Evolutionary conservation across 2,113 vertebrate genomes (phyloP).

Genomic region (Genyomyrus donnyi): DNA sequence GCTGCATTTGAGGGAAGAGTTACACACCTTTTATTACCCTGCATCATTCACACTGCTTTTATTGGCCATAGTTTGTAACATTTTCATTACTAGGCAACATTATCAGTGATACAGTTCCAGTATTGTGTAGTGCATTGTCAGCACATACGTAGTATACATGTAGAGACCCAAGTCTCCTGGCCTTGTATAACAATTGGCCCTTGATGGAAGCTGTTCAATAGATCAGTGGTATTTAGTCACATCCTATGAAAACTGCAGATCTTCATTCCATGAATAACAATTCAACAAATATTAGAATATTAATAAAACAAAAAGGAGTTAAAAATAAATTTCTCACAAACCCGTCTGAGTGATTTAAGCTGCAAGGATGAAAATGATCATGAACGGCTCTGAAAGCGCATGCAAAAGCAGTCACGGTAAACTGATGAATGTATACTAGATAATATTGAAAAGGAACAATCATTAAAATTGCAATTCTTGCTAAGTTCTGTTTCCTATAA

Average conservation of each 20-base stretch:
- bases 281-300: neutral
- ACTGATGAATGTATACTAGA: neutral
- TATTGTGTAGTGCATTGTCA: neutral
- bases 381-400: neutral
- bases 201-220: neutral
- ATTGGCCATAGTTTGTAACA: neutral
- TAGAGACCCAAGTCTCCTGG: neutral
- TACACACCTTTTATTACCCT: neutral
- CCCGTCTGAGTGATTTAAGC: neutral
- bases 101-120: neutral
- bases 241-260: neutral
- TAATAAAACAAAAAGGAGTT: neutral
- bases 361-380: neutral
- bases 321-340: neutral
- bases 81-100: neutral
- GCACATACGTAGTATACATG: neutral
- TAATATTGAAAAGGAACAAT: no score
- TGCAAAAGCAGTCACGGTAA: neutral
- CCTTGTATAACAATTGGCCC: neutral
- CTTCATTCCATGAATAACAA: neutral
- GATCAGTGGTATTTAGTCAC: neutral
- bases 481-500: no score
- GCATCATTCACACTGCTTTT: neutral
- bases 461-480: no score
- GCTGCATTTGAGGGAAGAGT: constrained; percentile 25